Evolutionary conservation across 2,113 vertebrate genomes (phyloP).

Genomic region (Neomonachus schauinslandi): DNA sequence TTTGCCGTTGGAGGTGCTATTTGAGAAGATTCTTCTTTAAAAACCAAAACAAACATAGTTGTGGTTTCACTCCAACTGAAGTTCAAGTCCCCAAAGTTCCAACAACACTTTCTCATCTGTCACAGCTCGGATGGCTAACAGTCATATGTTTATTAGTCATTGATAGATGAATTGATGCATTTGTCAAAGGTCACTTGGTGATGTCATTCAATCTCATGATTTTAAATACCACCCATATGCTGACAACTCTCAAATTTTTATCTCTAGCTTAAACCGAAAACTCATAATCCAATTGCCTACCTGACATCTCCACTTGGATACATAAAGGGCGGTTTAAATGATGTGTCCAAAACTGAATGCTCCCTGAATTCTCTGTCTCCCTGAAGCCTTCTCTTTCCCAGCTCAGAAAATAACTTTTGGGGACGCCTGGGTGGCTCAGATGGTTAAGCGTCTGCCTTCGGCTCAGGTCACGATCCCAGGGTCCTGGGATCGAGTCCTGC

Average conservation of each 20-base stretch:
- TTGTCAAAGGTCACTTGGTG: conserved; percentile 20
- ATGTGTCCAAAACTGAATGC: not conserved
- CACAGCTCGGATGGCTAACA: not conserved
- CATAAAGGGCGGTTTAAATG: not conserved
- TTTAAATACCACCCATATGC: not conserved
- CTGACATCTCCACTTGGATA: not conserved
- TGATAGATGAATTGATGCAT: not conserved
- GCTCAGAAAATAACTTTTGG: not conserved
- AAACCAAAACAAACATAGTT: not conserved
- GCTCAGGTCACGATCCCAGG: no score
- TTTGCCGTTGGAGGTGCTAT: not conserved
- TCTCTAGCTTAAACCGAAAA: not conserved
- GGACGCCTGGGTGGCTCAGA: no score
- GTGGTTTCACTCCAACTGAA: not conserved
- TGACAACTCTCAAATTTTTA: not conserved
- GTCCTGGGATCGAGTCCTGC: no score
- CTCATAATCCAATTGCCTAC: not conserved
- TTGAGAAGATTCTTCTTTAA: conserved; percentile 1
- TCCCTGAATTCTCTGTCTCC: not conserved
- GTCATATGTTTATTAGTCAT: not conserved
- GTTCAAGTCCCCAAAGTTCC: not conserved
- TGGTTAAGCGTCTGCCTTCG: no score
- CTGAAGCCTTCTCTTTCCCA: not conserved
- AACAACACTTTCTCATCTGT: not conserved
- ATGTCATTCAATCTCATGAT: conserved; percentile 26